Evolutionary conservation across 2,113 vertebrate genomes (phyloP), one percentile per base, ranked within the genome.

Genomic region (Telmatochromis sp.): DNA sequence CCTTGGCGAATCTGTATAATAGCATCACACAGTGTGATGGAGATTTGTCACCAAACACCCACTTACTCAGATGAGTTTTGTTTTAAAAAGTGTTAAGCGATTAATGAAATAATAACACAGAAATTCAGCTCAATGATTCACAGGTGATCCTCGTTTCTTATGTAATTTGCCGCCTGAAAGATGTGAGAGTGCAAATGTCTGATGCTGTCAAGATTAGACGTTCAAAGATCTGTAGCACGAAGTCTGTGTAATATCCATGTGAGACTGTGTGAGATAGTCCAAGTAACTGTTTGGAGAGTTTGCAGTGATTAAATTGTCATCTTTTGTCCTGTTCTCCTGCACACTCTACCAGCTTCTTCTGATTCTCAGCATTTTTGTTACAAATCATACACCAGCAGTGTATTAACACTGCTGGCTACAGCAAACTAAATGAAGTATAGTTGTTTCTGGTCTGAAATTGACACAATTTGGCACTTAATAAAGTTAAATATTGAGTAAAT

Each of bases 351-450:
- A 75, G 42, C 42, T 75, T 75, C 71, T 2, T 50, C 6, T 75
- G 23, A 11, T 75, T 28, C 71, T 78, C 71, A 78, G 42, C 15
- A 45, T 68, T 45, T 2, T 71, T 71, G 2, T 6, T 26, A 42
- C 2, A 71, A 1, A 7, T 23, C 37, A 23, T 71, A 23, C 12
- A 23, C 10, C 33, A 68, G 63, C 19, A 68, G 63, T 37, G 19
- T 68, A 5, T 37, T 42, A 23, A n/a, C 37, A 42, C n/a, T n/a
- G n/a, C 9, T 31, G 0, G 3, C 42, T 75, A 8, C 45, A 75
- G 23, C 14, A 31, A 1, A 1, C 42, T 50, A 50, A 50, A 31
- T 75, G 14, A 75, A 50, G 37, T 28, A 28, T 47, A 17, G 26
- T 47, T 28, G 14, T 17, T 75, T 78, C 15, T 50, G 23, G 71